Evolutionary conservation across 2,888 invertebrate genomes (phyloP), one percentile per base, ranked within the genome.

Genomic region (Yponomeuta malinellus): DNA sequence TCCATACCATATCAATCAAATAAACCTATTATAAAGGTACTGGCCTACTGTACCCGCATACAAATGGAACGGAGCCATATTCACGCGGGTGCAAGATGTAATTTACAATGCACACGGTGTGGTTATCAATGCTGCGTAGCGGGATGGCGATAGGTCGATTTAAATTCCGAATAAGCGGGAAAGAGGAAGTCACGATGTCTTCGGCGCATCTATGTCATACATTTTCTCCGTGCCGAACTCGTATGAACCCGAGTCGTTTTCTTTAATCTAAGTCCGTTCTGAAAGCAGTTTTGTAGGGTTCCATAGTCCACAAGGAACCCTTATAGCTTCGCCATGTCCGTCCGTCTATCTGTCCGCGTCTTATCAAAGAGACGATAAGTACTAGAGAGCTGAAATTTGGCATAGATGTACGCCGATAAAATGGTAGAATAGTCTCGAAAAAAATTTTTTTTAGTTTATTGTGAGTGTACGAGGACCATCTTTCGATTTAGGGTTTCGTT

Each of bases 161-260:
- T 89, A 90, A 90, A 91, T 91, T 91, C 90, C 84, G 90, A 83
- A 89, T 88, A 88, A 89, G 91, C 86, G 85, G 90, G 90, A 90
- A 90, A 88, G 89, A 90, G 91, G 91, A 91, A 91, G 91, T 90
- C 90, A 88, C 88, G 89, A 74, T 71, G 72, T 48, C 33, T 23
- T 48, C 9, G n/a, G 77, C 81, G 82, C 87, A 87, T 89, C 86
- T 90, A 88, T 89, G 88, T 85, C 86, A 90, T 88, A 89, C 87
- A 86, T 90, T 89, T 88, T 91, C 91, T 90, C 90, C 86, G 86
- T 86, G 85, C 83, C 79, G 88, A 90, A 90, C 89, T 86, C 86
- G 81, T 83, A 77, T 91, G 90, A 90, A 89, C 90, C 80, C 37
- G 74, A 73, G 73, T 78, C 81, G 69, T 69, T 70, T 71, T 69